Evolutionary conservation across 2,888 invertebrate genomes (phyloP), one percentile per base, ranked within the genome.

Genomic region (Dryobotodes eremita): DNA sequence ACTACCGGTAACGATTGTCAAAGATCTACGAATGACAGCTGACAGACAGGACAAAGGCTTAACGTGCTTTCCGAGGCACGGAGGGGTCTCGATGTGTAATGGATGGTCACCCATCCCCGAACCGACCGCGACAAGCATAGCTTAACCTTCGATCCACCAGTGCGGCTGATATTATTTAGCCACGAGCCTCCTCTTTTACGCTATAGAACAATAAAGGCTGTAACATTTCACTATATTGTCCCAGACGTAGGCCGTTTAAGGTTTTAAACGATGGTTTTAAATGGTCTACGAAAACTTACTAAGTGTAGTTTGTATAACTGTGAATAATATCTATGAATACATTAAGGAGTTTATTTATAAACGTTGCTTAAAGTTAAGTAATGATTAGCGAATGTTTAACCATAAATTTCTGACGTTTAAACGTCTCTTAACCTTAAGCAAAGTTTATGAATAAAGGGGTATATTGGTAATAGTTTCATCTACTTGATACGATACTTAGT

Each of bases 401-500:
- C n/a, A n/a, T n/a, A n/a, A n/a, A n/a, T n/a, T n/a, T n/a, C n/a
- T n/a, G n/a, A n/a, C n/a, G n/a, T n/a, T n/a, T n/a, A n/a, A n/a
- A n/a, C n/a, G n/a, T n/a, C n/a, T n/a, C n/a, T n/a, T n/a, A n/a
- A n/a, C n/a, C n/a, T n/a, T n/a, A n/a, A n/a, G n/a, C n/a, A n/a
- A n/a, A n/a, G n/a, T n/a, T n/a, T n/a, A n/a, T n/a, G n/a, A n/a
- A n/a, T n/a, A n/a, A n/a, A n/a, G n/a, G n/a, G n/a, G n/a, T n/a
- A 59, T 42, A 70, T 55, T 64, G 55, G 13, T 77, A 64, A 42
- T 46, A 64, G 53, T 73, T 59, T 57, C 2, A 50, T 11, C 36
- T 71, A 75, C 23, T 66, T 36, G 1, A 59, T 71, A 62, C 13
- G 42, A 57, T 57, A 57, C 5, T 42, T 26, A 64, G 20, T 77